Base-by-base conservation (phyloP, 2,888 invertebrate genomes). In the Arenicola marina region DNA sequence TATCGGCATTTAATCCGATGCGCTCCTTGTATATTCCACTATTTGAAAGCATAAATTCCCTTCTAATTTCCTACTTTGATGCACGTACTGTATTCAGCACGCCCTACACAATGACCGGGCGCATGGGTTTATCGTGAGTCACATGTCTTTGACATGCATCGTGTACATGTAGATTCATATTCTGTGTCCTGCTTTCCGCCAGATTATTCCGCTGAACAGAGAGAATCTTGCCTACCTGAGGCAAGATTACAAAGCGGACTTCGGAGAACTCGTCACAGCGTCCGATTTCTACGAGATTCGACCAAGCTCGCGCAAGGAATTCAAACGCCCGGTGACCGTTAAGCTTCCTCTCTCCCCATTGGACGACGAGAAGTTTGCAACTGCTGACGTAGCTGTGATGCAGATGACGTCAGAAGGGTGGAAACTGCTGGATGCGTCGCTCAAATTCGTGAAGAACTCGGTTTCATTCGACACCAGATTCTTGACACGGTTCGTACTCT, bases 341-440 rank as follows among this genome's bases (percentile, higher is more conserved):
- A 81, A 80, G 68, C 74, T 82, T 46, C 81, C 81, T 24, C 75
- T 82, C 34, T 80, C 81, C 26, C 69, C 67, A 2, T 72, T 74
- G 3, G 75, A 76, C 4, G 69, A 67, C 45, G 72, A 65, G 57
- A 31, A 60, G 29, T 56, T 58, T 44, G 54, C 54, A 3, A 18
- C 59, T 3, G 68, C 68, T n/a, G 76, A 77, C 55, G 72, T 81
- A 29, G 76, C 70, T 15, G 76, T 80, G 24, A 65, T 79, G 58
- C 69, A 72, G 46, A n/a, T 64, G 67, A 78, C 75, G 61, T 69
- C 70, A 0, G 67, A 66, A 2, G 75, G 75, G 0, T 81, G 80
- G 80, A 63, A 70, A n/a, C 59, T 76, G 32, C 62, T 79, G 3
- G 78, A 78, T 2, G 63, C 70, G 7, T 65, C 67, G 29, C 73